Percentiles rank a stretch among this genome's conserved stretches.
These are phyloP conservation scores for Morpho deidamia DNA, from an alignment of 2,888 invertebrate genomes.

Conservation along the genomic window DNA sequence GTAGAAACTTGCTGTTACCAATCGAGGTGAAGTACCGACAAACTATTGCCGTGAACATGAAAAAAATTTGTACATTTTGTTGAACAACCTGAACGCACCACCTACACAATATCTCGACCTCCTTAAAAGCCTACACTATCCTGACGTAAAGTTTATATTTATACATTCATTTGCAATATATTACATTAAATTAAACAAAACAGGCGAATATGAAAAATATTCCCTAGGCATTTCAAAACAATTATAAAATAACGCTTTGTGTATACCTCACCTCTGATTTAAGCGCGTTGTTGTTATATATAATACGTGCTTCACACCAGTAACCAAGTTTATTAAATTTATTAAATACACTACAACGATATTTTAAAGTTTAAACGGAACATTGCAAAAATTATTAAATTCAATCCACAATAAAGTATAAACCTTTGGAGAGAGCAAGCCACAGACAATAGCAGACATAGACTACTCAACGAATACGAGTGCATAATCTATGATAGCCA, in stretches of 20 bases:
- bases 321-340: too few species aligned
- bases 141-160: background rate
- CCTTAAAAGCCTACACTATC: constrained; percentile 6
- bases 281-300: too few species aligned
- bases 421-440: constrained; percentile 22
- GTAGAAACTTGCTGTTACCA: background rate
- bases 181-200: background rate
- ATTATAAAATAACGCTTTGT: constrained; percentile 29
- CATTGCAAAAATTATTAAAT: constrained; percentile 36
- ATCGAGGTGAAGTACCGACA: background rate
- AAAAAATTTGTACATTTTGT: background rate
- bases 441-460: background rate
- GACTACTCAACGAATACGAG: too few species aligned
- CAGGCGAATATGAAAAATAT: background rate
- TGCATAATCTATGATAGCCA: too few species aligned
- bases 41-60: background rate
- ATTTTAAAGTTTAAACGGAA: constrained; percentile 34
- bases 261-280: too few species aligned
- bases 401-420: constrained; percentile 37
- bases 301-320: too few species aligned
- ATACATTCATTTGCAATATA: background rate
- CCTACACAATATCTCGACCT: constrained; percentile 13
- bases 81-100: constrained; percentile 6
- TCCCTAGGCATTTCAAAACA: constrained; percentile 10
- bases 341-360: constrained; percentile 33